Evolutionary conservation across 2,888 invertebrate species (phyloP).

Genomic region (Mechanitis mazaeus): DNA sequence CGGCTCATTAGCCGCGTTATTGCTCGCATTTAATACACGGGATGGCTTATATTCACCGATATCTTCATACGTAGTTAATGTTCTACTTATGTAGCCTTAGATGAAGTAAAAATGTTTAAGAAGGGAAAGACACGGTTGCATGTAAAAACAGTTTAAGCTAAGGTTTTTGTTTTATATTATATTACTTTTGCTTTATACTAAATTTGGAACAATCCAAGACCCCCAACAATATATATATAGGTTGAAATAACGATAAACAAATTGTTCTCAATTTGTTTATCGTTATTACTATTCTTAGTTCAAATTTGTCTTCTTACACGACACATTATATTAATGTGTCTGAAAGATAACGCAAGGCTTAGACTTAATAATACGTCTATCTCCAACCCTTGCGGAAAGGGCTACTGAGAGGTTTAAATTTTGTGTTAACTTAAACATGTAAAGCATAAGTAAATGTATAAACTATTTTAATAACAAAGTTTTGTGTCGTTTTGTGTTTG

Average conservation of each 20-base stretch:
- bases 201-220: no score
- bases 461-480: background rate
- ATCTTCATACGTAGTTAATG: background rate
- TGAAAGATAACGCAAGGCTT: background rate
- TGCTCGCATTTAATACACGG: background rate
- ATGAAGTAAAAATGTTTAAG: no score
- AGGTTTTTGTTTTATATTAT: no score
- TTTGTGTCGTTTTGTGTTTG: no score
- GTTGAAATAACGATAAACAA: no score
- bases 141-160: no score
- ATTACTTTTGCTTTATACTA: no score
- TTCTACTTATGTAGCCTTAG: no score
- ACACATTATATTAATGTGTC: background rate
- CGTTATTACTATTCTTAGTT: no score
- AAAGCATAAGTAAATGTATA: background rate
- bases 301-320: background rate
- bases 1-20: conserved; percentile 20
- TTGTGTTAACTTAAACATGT: background rate
- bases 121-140: no score
- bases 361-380: background rate
- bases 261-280: no score
- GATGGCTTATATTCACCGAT: background rate
- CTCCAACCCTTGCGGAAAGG: background rate
- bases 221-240: no score
- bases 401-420: conserved; percentile 2